Conservation (phyloP, 2,797 vertebrate species). For the Coccyzus lansbergi region DNA sequence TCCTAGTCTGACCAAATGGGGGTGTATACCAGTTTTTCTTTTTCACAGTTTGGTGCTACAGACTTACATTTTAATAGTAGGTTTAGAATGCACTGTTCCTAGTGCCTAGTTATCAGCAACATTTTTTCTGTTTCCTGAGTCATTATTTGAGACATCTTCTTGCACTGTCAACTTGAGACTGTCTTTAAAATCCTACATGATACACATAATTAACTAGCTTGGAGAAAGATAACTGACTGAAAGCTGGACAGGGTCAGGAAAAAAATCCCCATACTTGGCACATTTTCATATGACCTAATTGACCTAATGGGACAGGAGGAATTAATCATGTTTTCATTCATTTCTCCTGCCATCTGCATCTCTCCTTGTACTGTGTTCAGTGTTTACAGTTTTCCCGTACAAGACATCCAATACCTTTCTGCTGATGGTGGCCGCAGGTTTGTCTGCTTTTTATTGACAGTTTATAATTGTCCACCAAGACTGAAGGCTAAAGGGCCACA, state of each 20-base stretch:
- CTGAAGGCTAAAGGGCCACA: not conserved
- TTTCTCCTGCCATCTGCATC: not conserved
- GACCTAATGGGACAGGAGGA: not conserved
- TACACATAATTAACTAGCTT: not conserved
- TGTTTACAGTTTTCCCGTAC: not conserved
- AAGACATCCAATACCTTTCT: not conserved
- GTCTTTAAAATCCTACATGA: not conserved
- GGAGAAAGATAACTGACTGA: not conserved
- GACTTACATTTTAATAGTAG: not conserved
- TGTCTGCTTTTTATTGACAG: not conserved
- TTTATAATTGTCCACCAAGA: not conserved
- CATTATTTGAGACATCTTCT: not conserved
- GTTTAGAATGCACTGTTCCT: not conserved
- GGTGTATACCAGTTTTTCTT: not conserved
- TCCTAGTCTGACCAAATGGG: not conserved
- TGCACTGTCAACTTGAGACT: not conserved
- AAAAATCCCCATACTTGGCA: not conserved
- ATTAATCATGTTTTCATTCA: not conserved
- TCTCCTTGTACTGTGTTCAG: not conserved
- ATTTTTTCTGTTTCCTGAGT: constrained; percentile 12
- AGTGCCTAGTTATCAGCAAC: not conserved
- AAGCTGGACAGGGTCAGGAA: not conserved
- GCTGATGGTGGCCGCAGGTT: not conserved
- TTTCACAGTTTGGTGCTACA: not conserved
- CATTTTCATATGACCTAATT: not conserved